Conservation (phyloP, 2,113 vertebrate genomes). For the Aix galericulata region DNA sequence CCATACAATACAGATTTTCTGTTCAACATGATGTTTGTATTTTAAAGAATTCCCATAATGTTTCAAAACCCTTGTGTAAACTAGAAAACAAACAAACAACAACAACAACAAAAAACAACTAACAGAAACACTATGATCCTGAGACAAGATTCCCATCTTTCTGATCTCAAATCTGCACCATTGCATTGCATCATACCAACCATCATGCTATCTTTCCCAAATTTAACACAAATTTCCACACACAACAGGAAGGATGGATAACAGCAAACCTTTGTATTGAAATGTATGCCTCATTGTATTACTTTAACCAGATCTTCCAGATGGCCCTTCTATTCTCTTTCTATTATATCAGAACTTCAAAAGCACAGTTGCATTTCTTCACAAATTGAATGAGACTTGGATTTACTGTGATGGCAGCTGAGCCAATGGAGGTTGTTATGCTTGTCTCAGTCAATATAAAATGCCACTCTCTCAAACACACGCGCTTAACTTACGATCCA, state of each 20-base stretch:
- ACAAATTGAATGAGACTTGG: conserved; percentile 64
- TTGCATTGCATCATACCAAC: background rate
- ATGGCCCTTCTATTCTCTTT: background rate
- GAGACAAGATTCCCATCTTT: background rate
- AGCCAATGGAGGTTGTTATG: conserved; percentile 42
- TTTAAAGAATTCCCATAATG: background rate
- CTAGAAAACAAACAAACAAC: background rate
- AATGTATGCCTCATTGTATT: background rate
- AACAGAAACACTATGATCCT: background rate
- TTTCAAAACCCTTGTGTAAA: background rate
- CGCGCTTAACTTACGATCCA: background rate
- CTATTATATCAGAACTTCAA: conserved; percentile 60
- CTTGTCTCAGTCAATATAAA: conserved; percentile 61
- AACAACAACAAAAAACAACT: background rate
- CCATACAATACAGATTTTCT: background rate
- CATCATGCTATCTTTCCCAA: background rate
- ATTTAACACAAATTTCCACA: background rate
- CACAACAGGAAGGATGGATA: background rate
- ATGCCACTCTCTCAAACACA: background rate
- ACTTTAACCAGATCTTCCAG: background rate
- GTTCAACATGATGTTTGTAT: background rate
- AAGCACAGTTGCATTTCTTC: conserved; percentile 49
- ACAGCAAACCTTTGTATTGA: background rate
- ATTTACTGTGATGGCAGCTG: conserved; percentile 55
- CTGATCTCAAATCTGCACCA: background rate